Evolutionary conservation across 2,113 vertebrate species (phyloP), one percentile per base, ranked within the genome.

Genomic region (Campylomormyrus numenius): DNA sequence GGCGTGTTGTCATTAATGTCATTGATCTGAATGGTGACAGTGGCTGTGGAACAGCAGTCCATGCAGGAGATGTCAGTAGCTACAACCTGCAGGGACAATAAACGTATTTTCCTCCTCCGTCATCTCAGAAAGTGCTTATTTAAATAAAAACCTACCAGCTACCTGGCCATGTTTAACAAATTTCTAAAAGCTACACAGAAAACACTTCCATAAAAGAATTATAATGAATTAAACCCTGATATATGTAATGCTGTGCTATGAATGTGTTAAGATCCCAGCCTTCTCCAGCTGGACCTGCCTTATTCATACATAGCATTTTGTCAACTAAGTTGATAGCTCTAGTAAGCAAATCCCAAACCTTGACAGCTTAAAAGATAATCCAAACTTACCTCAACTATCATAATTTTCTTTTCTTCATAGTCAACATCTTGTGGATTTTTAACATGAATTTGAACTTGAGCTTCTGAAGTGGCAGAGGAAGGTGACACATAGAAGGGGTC

Each of bases 1-100:
- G 98, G 98, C 50, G 70, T 95, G 91, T 99, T 96, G 94, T 99
- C 98, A 0, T 99, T 99, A 45, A 85, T 91, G 85, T 99, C 97
- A 6, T 91, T 93, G 89, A 99, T 93, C 9, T 91, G 3, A 46
- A 99, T 97, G 80, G 95, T 97, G 90, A 99, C 96, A 0, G 66
- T 95, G 35, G 97, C 97, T 0, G 74, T 93, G 1, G 97, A 96
- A 1, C 35, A 88, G 89, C 93, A 92, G 0, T 91, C 49, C 0
- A 0, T 0, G 0, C 45, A 77, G 3, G 90, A 89, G 0, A 17
- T 92, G 93, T 99, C 98, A 39, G 88, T 94, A 89, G 98, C 98
- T 89, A 97, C 88, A 24, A 99, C 95, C 98, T 99, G 91, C 31
- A 91, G 45, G 50, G 49, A 24, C 66, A 91, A 56, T 4, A 35